Evolutionary conservation across 2,113 vertebrate species (phyloP).

Genomic region (Atlantisia rogersi): DNA sequence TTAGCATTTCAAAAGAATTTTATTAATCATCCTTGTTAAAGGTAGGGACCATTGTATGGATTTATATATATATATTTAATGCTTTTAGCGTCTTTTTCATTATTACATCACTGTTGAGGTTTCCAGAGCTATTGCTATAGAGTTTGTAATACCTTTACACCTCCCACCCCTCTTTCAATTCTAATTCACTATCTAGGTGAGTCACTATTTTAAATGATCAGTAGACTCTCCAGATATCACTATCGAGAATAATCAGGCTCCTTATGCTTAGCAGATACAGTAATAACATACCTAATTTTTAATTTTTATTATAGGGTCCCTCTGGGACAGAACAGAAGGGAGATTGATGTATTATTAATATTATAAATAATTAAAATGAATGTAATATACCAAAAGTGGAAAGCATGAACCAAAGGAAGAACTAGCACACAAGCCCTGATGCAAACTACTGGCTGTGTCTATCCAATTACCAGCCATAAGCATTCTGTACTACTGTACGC

Average conservation of each 20-base stretch:
- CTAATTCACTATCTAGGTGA: slow-evolving; percentile 4
- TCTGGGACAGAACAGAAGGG: neutral
- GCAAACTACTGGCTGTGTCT: neutral
- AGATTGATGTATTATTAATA: slow-evolving; percentile 41
- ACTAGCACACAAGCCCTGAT: neutral
- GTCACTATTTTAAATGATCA: slow-evolving; percentile 30
- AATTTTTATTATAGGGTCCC: neutral
- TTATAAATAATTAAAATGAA: slow-evolving; percentile 49
- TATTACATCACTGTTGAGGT: neutral
- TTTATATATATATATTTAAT: neutral
- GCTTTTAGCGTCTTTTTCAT: neutral
- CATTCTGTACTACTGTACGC: neutral
- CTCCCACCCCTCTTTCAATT: neutral
- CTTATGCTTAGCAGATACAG: neutral
- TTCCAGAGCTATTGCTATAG: neutral
- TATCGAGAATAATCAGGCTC: slow-evolving; percentile 21
- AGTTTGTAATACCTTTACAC: slow-evolving; percentile 18
- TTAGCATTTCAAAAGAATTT: slow-evolving; percentile 43
- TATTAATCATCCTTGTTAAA: slow-evolving; percentile 6
- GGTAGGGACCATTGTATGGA: neutral
- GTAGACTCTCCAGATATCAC: slow-evolving; percentile 20
- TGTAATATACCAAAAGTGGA: slow-evolving; percentile 1
- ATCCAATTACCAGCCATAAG: neutral
- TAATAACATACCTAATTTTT: slow-evolving; percentile 33
- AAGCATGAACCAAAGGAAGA: neutral